Evolutionary conservation across 2,113 vertebrate species (phyloP).

Genomic region (Ciconia maguari): DNA sequence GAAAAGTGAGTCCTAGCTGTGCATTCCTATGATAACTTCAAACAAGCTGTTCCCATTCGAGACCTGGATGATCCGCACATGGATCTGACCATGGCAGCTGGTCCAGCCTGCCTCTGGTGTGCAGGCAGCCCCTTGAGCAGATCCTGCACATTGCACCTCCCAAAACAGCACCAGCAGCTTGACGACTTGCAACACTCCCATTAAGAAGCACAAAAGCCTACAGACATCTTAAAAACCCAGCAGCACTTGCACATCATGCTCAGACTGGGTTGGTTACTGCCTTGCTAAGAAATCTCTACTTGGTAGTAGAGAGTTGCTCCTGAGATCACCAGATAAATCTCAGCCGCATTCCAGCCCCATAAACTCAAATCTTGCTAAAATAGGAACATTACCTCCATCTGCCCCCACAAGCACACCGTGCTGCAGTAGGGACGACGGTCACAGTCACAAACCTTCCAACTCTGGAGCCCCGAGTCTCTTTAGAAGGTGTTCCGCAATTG

Average conservation of each 20-base stretch:
- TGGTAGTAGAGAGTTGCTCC: background rate
- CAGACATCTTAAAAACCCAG: background rate
- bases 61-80: background rate
- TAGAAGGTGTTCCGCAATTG: background rate
- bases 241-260: background rate
- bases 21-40: background rate
- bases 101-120: background rate
- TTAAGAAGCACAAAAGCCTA: background rate
- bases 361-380: background rate
- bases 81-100: fast-evolving
- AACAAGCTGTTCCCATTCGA: background rate
- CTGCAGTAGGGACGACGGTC: background rate
- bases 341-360: background rate
- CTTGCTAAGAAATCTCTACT: background rate
- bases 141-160: background rate
- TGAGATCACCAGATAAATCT: background rate
- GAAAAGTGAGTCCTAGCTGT: background rate
- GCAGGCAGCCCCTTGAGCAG: background rate
- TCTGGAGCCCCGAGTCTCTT: background rate
- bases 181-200: background rate
- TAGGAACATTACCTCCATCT: background rate
- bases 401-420: background rate
- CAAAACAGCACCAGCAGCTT: background rate
- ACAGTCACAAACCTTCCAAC: background rate
- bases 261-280: background rate